Base-by-base conservation (phyloP, 2,113 vertebrate species). In the Sorex araneus region DNA sequence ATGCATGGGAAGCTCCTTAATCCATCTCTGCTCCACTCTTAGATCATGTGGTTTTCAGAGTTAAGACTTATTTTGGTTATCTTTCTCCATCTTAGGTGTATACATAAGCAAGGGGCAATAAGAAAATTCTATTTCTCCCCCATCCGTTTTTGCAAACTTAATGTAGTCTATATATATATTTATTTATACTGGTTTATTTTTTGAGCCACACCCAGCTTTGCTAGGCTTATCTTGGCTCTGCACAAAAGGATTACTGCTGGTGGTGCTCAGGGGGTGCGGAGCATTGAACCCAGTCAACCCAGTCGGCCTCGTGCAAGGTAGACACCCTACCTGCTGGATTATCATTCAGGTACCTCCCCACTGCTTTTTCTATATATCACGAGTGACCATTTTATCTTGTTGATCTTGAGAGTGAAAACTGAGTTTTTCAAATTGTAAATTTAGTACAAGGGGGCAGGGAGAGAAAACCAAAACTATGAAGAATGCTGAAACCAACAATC, bases 381-480 rank as follows among this genome's bases (percentile, higher is more conserved):
- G 80, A 84, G 28, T 28, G 63, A 13, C 8, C 9, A 78, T 83
- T 96, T 76, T 63, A 92, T 71, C 47, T 66, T 64, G 50, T 57
- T 54, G n/a, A n/a, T 64, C 83, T 3, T 69, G 8, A 92, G 9
- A 71, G 43, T 79, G n/a, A 86, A 88, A 54, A 80, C 32, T 92
- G 45, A 84, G 36, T 93, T 94, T 96, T 80, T 15, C 36, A 54
- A 94, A 73, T 8, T 66, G 69, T 45, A 47, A 73, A 63, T 89
- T 47, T 86, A 50, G 64, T 47, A 63, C 69, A 67, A 73, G 70
- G 91, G 88, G 25, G 47, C 9, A 50, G 47, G 57, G 6, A 23
- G 34, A 73, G 77, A 5, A 94, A 94, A 32, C 13, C 67, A 66
- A 34, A 86, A 63, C 23, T 57, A 28, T 19, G 25, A 78, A 87